Percentiles rank a stretch among this genome's conserved stretches.
Conservation (phyloP, 2,888 invertebrate genomes). For the Frankliniella intonsa region DNA sequence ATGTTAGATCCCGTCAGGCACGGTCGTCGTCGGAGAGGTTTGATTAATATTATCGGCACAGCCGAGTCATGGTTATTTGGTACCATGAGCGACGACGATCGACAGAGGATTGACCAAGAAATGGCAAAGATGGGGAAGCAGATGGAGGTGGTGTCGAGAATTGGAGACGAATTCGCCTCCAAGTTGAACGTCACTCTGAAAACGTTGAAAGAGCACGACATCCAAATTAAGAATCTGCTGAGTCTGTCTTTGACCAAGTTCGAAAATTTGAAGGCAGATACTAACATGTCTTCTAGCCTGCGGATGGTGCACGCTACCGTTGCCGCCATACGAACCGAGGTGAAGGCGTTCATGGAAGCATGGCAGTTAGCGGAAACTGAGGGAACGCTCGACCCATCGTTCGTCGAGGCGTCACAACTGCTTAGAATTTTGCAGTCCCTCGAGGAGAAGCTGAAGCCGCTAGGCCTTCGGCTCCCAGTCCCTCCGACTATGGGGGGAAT, state of each 20-base stretch:
- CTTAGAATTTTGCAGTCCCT: background rate
- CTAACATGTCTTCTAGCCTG: background rate
- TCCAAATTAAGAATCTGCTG: background rate
- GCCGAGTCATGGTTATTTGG: background rate
- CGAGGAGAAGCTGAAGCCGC: background rate
- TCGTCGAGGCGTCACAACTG: background rate
- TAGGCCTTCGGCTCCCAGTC: background rate
- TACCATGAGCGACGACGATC: background rate
- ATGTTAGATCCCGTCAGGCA: background rate
- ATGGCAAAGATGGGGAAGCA: background rate
- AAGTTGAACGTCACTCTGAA: background rate
- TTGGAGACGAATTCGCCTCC: background rate
- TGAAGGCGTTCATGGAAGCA: background rate
- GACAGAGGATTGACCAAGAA: background rate
- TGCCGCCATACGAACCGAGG: background rate
- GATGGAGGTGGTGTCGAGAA: background rate
- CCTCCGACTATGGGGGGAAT: background rate
- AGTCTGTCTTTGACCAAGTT: background rate
- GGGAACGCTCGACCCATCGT: background rate
- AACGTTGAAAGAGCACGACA: background rate
- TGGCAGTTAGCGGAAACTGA: background rate
- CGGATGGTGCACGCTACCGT: background rate
- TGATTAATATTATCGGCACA: background rate
- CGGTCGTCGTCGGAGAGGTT: background rate
- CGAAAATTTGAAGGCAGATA: background rate